Conservation (phyloP, 2,888 invertebrate species). For the Sycophila texana region DNA sequence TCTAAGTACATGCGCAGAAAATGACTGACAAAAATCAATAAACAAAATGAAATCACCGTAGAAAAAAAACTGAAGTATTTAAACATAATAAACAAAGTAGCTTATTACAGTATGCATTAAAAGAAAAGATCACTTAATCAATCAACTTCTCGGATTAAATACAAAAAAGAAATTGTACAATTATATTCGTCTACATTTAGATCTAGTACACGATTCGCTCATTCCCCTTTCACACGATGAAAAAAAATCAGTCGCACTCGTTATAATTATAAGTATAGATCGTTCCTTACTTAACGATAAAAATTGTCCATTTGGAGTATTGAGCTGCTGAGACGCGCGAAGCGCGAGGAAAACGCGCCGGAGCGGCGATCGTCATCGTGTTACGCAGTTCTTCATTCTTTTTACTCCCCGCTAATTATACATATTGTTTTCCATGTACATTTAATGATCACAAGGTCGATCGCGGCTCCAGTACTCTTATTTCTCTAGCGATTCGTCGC, state of each 20-base stretch:
- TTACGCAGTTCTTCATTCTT: not conserved
- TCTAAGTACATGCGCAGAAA: slow-evolving; percentile 42
- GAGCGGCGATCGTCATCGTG: slow-evolving; percentile 64
- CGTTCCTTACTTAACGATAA: slow-evolving; percentile 37
- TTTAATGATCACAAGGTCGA: slow-evolving; percentile 53
- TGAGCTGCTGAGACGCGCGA: slow-evolving; percentile 38
- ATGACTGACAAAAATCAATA: slow-evolving; percentile 52
- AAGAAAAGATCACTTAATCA: slow-evolving; percentile 51
- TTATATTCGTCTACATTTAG: slow-evolving; percentile 37
- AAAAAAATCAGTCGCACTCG: slow-evolving; percentile 51
- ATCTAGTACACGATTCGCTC: slow-evolving; percentile 46
- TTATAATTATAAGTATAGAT: slow-evolving; percentile 50
- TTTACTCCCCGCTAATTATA: not conserved
- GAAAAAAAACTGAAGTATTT: slow-evolving; percentile 44
- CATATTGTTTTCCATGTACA: slow-evolving; percentile 4
- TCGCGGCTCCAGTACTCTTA: slow-evolving; percentile 67
- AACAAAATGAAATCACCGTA: slow-evolving; percentile 48
- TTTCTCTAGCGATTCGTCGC: slow-evolving; percentile 50
- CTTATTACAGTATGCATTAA: slow-evolving; percentile 16
- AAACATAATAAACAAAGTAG: slow-evolving; percentile 49
- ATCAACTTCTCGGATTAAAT: slow-evolving; percentile 51
- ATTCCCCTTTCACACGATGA: slow-evolving; percentile 38
- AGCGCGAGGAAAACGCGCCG: slow-evolving; percentile 61
- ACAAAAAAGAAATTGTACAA: slow-evolving; percentile 49
- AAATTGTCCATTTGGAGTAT: slow-evolving; percentile 54